A percentile compares a stretch with the other conserved stretches of the same genome.
Evolutionary conservation across 2,113 vertebrate species (phyloP).

Genomic region (Fregetta grallaria): DNA sequence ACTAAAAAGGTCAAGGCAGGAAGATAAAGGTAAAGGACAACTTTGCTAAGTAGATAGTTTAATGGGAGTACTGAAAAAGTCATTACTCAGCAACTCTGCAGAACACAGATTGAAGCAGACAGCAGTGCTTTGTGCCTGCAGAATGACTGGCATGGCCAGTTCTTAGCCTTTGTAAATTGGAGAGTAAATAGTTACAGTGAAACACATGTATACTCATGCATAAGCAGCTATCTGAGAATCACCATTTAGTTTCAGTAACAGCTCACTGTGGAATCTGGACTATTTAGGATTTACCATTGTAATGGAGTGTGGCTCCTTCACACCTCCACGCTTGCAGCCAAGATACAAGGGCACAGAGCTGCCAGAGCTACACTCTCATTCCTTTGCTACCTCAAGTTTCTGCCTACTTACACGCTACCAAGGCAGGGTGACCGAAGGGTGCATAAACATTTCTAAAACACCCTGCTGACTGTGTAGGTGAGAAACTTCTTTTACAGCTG

Average conservation of each 20-base stretch:
- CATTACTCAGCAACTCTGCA: not conserved
- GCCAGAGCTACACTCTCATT: not conserved
- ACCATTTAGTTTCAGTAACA: not conserved
- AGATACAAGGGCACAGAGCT: not conserved
- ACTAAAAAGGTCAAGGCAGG: not conserved
- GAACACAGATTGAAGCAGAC: not conserved
- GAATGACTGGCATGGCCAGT: not conserved
- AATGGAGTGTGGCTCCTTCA: not conserved
- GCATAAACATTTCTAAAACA: not conserved
- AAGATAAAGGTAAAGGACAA: not conserved
- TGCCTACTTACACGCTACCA: accelerated
- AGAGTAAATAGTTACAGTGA: not conserved
- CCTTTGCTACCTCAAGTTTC: not conserved
- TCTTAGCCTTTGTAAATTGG: not conserved
- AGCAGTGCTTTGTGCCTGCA: not conserved
- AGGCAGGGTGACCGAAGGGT: not conserved
- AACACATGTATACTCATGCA: too few species aligned
- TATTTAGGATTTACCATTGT: accelerated
- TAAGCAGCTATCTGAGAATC: not conserved
- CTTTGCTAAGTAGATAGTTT: not conserved
- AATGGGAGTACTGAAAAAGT: not conserved
- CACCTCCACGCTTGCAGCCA: not conserved
- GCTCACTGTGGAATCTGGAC: not conserved
- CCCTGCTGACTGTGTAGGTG: not conserved
- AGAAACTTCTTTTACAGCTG: not conserved